Conservation (phyloP, 2,797 vertebrate genomes). For the Syngnathus acus region DNA sequence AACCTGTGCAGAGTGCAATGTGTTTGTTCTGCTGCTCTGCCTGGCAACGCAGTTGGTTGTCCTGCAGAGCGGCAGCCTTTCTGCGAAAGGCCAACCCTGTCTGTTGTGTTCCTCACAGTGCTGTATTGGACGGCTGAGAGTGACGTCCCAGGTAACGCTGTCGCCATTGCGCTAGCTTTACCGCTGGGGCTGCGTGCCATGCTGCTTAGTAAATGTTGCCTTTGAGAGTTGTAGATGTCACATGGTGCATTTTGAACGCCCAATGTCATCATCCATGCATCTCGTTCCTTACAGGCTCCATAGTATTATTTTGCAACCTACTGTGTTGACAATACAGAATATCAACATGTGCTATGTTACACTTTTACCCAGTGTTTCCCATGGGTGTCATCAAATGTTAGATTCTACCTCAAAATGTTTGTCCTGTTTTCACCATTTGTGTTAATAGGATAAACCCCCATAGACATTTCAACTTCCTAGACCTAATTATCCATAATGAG, state of each 20-base stretch:
- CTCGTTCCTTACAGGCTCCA: slow-evolving; percentile 24
- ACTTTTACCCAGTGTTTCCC: slow-evolving; percentile 10
- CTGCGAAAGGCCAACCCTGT: slow-evolving; percentile 72
- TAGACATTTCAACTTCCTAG: slow-evolving; percentile 4
- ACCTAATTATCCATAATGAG: slow-evolving; percentile 9
- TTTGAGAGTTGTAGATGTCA: slow-evolving; percentile 51
- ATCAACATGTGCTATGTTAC: slow-evolving; percentile 28
- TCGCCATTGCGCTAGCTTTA: slow-evolving; percentile 47
- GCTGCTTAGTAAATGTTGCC: slow-evolving; percentile 57
- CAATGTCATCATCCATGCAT: slow-evolving; percentile 44
- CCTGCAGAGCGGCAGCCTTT: slow-evolving; percentile 53
- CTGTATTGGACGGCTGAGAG: slow-evolving; percentile 80
- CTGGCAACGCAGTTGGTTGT: slow-evolving; percentile 44
- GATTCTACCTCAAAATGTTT: slow-evolving; percentile 4
- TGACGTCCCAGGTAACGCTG: slow-evolving; percentile 75
- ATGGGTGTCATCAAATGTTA: slow-evolving; percentile 19
- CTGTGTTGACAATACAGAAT: slow-evolving; percentile 38
- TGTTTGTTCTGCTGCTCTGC: slow-evolving; percentile 49
- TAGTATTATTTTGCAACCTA: slow-evolving; percentile 19
- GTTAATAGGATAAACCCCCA: slow-evolving; percentile 11
- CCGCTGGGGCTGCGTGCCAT: slow-evolving; percentile 41
- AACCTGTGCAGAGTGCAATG: slow-evolving; percentile 26
- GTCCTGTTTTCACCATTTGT: slow-evolving; percentile 10
- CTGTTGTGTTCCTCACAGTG: slow-evolving; percentile 77
- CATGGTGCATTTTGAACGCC: slow-evolving; percentile 34